Percentiles rank a stretch among this genome's conserved stretches.
These are phyloP conservation scores for Drosophila pandora DNA, from an alignment of 1,140 invertebrate genomes.

Conservation along the genomic window DNA sequence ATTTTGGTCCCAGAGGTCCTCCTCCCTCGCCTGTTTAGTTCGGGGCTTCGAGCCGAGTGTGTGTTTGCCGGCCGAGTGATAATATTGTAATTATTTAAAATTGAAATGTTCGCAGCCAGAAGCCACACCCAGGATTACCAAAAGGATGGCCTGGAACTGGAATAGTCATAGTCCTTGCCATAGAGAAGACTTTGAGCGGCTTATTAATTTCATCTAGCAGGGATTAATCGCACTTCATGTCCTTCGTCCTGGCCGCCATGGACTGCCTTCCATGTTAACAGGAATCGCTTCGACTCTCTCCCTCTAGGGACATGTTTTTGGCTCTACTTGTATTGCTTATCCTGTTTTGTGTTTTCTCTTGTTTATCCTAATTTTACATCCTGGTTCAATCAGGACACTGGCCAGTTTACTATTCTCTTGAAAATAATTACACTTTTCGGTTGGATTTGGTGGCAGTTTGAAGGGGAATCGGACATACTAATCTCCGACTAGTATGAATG, in stretches of 20 bases:
- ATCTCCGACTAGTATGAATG: too few species aligned
- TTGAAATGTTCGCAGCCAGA: constrained; percentile 57
- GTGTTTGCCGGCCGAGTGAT: constrained; percentile 36
- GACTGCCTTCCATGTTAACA: neutral
- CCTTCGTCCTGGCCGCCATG: neutral
- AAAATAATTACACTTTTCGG: neutral
- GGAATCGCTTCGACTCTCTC: constrained; percentile 11
- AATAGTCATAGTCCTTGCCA: too few species aligned
- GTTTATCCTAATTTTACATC: neutral
- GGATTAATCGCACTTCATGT: constrained; percentile 60
- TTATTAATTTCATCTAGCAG: constrained; percentile 71
- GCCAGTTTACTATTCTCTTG: neutral
- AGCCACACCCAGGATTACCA: constrained; percentile 19
- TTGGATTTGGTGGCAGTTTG: too few species aligned
- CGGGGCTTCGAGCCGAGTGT: neutral
- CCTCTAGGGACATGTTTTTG: neutral
- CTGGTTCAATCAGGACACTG: neutral
- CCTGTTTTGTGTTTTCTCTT: too few species aligned
- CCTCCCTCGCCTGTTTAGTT: neutral
- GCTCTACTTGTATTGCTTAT: too few species aligned
- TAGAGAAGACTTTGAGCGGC: constrained; percentile 54
- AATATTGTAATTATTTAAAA: constrained; percentile 66
- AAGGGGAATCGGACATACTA: too few species aligned
- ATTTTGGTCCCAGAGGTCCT: neutral
- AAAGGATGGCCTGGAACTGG: too few species aligned